Conservation (phyloP, 2,888 invertebrate genomes). For the Dryomyza anilis region DNA sequence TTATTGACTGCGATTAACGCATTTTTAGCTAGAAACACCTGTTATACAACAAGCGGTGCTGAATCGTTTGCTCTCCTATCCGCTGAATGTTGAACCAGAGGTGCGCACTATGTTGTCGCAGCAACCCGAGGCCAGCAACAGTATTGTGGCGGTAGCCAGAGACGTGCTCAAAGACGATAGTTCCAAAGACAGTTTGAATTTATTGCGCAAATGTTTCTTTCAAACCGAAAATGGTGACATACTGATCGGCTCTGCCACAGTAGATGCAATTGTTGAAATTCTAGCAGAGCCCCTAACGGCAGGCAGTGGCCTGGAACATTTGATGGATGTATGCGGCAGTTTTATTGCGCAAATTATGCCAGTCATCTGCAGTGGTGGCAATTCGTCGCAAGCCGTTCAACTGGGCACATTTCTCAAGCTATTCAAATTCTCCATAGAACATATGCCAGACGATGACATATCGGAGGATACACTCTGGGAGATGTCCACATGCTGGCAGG, state of each 20-base stretch:
- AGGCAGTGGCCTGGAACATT: conserved; percentile 39
- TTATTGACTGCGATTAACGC: background rate
- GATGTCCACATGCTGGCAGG: conserved; percentile 67
- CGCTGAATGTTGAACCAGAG: conserved; percentile 53
- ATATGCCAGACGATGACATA: conserved; percentile 49
- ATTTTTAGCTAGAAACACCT: conserved; percentile 45
- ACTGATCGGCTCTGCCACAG: conserved; percentile 51
- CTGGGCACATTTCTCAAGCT: conserved; percentile 62
- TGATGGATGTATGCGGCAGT: conserved; percentile 63
- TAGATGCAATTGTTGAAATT: conserved; percentile 52
- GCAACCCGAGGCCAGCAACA: conserved; percentile 43
- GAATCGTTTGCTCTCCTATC: conserved; percentile 57
- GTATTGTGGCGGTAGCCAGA: conserved; percentile 49
- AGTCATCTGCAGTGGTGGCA: conserved; percentile 62
- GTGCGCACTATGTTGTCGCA: conserved; percentile 51
- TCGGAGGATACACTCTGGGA: conserved; percentile 65
- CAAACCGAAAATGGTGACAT: conserved; percentile 58
- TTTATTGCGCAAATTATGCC: conserved; percentile 65
- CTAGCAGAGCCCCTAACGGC: conserved; percentile 47
- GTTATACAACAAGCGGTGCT: conserved; percentile 51
- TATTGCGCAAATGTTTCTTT: conserved; percentile 60
- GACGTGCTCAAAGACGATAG: conserved; percentile 48
- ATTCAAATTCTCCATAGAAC: conserved; percentile 62
- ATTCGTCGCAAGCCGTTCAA: conserved; percentile 56
- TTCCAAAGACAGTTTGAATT: conserved; percentile 51